Conservation (phyloP, 1,140 invertebrate genomes). For the Maniola jurtina region DNA sequence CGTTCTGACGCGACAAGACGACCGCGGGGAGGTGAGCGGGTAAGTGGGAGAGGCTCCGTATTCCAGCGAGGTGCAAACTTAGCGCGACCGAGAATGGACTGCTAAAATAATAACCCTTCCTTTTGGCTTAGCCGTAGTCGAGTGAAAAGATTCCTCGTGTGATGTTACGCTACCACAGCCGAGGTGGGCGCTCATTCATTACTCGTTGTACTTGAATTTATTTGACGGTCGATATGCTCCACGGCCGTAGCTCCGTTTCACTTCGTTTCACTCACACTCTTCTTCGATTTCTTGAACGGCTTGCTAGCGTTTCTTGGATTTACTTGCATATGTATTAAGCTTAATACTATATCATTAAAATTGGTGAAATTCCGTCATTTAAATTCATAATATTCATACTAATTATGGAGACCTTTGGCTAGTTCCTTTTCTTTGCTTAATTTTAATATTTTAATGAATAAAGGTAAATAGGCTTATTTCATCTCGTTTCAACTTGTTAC, state of each 20-base stretch:
- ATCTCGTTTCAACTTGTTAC: no score
- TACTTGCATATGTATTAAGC: constrained; percentile 5
- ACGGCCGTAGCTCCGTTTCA: constrained; percentile 56
- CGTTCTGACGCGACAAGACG: no score
- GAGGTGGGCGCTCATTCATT: constrained; percentile 40
- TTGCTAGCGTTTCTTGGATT: constrained; percentile 1
- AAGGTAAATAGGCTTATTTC: no score
- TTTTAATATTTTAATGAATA: no score
- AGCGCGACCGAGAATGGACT: no score
- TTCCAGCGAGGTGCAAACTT: no score
- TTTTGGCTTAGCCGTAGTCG: no score
- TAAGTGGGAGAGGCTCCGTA: no score
- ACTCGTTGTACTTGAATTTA: constrained; percentile 56
- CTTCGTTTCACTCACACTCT: constrained; percentile 50
- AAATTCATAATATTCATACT: not conserved
- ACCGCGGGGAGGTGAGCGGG: no score
- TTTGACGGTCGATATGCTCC: constrained; percentile 67
- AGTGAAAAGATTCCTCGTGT: not conserved
- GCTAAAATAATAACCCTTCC: no score
- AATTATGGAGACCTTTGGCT: not conserved
- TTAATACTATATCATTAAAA: not conserved
- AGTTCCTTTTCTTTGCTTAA: not conserved
- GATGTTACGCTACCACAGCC: not conserved
- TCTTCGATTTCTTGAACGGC: constrained; percentile 19
- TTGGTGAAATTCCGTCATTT: not conserved